Evolutionary conservation across 2,113 vertebrate genomes (phyloP).

Genomic region (Tachysurus fulvidraco): DNA sequence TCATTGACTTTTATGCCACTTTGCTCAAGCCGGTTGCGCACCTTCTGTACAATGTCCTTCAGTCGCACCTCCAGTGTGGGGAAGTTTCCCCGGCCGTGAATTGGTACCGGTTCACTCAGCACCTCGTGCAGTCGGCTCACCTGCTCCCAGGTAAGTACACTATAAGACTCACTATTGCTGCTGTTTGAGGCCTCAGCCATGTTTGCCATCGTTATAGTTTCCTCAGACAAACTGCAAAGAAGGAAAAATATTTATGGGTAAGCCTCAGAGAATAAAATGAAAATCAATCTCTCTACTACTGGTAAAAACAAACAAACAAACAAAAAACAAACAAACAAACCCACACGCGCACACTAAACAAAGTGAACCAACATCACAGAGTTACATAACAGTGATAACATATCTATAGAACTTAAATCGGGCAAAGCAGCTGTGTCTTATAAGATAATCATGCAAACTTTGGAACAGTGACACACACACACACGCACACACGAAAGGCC

Average conservation of each 20-base stretch:
- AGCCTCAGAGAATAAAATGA: not conserved
- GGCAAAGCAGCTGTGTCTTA: not conserved
- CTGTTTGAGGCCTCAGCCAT: conserved; percentile 61
- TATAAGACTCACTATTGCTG: conserved; percentile 71
- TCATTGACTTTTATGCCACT: conserved; percentile 86
- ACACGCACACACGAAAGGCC: conserved; percentile 5
- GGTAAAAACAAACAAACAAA: not conserved
- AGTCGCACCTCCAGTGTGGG: conserved; percentile 90
- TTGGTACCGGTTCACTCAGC: conserved; percentile 85
- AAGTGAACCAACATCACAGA: not conserved
- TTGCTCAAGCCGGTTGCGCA: conserved; percentile 79
- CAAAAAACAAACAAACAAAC: not conserved
- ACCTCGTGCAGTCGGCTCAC: conserved; percentile 88
- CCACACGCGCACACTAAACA: not conserved
- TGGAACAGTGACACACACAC: conserved; percentile 27
- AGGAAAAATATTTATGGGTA: not conserved
- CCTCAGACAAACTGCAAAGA: conserved; percentile 41
- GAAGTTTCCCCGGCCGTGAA: conserved; percentile 95
- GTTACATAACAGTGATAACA: not conserved
- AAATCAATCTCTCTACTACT: not conserved
- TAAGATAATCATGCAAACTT: conserved; percentile 37
- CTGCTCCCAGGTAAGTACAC: conserved; percentile 92
- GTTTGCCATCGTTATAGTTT: conserved; percentile 69
- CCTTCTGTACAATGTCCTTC: conserved; percentile 91
- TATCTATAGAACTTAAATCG: not conserved